Evolutionary conservation across 2,797 vertebrate species (phyloP).

Genomic region (Aphelocoma californica): DNA sequence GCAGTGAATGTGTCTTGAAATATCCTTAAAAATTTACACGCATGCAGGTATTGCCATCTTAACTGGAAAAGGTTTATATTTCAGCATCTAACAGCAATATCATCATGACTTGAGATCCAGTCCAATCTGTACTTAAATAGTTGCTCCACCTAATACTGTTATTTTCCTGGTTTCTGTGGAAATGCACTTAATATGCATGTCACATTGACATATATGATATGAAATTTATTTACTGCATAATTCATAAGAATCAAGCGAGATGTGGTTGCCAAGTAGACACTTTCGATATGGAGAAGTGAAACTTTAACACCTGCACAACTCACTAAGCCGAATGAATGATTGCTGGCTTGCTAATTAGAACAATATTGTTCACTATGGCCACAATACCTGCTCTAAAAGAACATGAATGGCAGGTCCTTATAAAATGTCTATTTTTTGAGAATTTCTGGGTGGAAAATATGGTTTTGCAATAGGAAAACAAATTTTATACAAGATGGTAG

Average conservation of each 20-base stretch:
- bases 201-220: neutral
- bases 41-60: neutral
- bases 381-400: neutral
- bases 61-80: neutral
- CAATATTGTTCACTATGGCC: neutral
- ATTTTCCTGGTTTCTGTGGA: neutral
- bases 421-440: neutral
- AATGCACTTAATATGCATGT: neutral
- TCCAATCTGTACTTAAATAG: neutral
- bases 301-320: neutral
- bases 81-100: neutral
- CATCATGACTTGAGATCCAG: neutral
- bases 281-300: neutral
- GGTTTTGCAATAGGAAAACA: neutral
- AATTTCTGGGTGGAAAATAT: neutral
- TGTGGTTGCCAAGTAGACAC: neutral
- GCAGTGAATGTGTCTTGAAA: neutral
- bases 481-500: neutral
- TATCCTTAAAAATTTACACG: neutral
- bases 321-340: neutral
- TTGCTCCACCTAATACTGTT: neutral
- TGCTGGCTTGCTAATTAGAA: neutral
- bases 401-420: neutral
- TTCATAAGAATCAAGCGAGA: neutral
- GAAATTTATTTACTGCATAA: neutral